These are phyloP conservation scores for Dendrocincla tyrannina DNA, from an alignment of 2,797 vertebrate genomes.

Conservation along the genomic window DNA sequence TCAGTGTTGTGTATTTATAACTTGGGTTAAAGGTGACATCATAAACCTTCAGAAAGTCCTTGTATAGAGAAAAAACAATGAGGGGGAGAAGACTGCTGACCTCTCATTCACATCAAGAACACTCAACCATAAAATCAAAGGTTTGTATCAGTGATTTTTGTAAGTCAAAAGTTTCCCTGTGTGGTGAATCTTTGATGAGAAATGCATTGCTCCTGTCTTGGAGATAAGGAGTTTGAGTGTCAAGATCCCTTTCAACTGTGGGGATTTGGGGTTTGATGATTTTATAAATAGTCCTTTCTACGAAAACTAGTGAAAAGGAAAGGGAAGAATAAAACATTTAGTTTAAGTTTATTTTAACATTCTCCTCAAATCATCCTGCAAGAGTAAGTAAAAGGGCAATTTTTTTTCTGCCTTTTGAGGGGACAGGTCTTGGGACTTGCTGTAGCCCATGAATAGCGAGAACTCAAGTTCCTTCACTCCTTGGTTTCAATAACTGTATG, in stretches of 20 bases:
- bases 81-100: conserved; percentile 55
- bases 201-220: neutral
- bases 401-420: neutral
- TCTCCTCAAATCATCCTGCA: neutral
- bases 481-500: neutral
- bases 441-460: neutral
- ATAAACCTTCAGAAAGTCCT: conserved; percentile 62
- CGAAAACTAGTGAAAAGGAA: neutral
- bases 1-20: conserved; percentile 56
- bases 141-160: conserved; percentile 35
- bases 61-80: conserved; percentile 66
- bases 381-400: neutral
- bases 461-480: neutral
- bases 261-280: neutral
- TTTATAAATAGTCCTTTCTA: neutral
- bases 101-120: conserved; percentile 54
- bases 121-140: conserved; percentile 59
- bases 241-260: neutral
- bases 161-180: neutral
- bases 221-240: neutral
- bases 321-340: neutral
- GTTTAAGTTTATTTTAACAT: no score
- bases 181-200: neutral
- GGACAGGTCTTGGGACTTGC: neutral
- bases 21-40: conserved; percentile 61